Conservation (phyloP, 1,140 invertebrate genomes). For the Philaenus spumarius region DNA sequence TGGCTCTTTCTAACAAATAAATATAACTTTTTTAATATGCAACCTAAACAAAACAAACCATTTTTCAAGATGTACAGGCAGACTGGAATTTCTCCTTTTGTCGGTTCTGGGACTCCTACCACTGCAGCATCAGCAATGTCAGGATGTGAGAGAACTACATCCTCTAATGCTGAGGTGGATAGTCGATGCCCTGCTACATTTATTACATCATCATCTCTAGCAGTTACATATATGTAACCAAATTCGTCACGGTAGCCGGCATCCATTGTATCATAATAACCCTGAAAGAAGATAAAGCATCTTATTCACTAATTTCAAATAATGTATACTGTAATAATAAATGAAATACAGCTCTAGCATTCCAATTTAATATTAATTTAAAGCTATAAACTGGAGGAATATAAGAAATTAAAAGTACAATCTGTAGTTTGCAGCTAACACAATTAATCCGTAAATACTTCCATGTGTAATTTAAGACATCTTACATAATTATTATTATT, state of each 20-base stretch:
- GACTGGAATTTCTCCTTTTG: conserved; percentile 84
- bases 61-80: conserved; percentile 72
- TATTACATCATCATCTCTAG: conserved; percentile 91
- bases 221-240: conserved; percentile 81
- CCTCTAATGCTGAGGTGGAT: conserved; percentile 81
- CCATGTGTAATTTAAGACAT: no score
- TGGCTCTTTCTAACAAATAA: no score
- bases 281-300: conserved; percentile 54
- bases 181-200: conserved; percentile 90
- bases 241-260: conserved; percentile 78
- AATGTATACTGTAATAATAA: no score
- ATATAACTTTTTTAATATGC: no score
- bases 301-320: no score
- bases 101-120: conserved; percentile 77
- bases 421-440: no score
- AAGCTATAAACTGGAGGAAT: no score
- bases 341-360: no score
- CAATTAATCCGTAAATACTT: no score
- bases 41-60: conserved; percentile 44
- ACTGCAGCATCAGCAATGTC: conserved; percentile 79
- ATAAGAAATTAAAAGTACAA: no score
- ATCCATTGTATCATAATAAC: conserved; percentile 96
- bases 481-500: no score
- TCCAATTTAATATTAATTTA: no score
- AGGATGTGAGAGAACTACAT: conserved; percentile 75